These are phyloP conservation scores for Eunapius fragilis DNA, from an alignment of 37 sponge, comb jelly and placozoan genomes.

Conservation along the genomic window DNA sequence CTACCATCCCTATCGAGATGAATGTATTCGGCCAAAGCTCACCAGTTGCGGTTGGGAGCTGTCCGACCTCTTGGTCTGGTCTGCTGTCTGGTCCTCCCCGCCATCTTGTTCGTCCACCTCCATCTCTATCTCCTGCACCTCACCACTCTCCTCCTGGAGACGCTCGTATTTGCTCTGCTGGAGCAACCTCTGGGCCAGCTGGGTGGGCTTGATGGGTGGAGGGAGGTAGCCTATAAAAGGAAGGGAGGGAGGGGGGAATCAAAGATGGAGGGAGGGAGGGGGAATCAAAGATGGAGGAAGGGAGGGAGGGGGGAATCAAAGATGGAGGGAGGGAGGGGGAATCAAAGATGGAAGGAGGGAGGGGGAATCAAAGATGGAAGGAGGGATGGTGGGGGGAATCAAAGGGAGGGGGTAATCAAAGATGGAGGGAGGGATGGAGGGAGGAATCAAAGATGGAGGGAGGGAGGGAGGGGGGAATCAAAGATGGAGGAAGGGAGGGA, in stretches of 20 bases:
- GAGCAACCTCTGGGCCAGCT: conserved; percentile 86
- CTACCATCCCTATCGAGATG: too few species aligned
- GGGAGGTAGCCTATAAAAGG: conserved; percentile 78
- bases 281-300: background rate
- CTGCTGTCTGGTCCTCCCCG: background rate
- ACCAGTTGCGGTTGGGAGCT: background rate
- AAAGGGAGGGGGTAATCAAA: too few species aligned
- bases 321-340: too few species aligned
- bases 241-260: background rate
- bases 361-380: too few species aligned
- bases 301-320: background rate
- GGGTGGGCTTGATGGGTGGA: conserved; percentile 88
- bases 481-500: background rate
- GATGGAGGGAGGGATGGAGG: too few species aligned
- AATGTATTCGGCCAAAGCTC: background rate
- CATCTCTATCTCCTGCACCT: conserved; percentile 93
- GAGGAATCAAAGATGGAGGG: conserved; percentile 61
- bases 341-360: too few species aligned
- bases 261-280: background rate
- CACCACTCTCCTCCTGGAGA: conserved; percentile 68
- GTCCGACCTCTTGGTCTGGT: background rate
- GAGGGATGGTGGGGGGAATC: too few species aligned
- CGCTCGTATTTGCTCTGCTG: conserved; percentile 91
- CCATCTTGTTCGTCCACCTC: conserved; percentile 84
- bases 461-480: conserved; percentile 81